These are phyloP conservation scores for Otocyon megalotis DNA, from an alignment of 2,113 vertebrate genomes.

Conservation along the genomic window DNA sequence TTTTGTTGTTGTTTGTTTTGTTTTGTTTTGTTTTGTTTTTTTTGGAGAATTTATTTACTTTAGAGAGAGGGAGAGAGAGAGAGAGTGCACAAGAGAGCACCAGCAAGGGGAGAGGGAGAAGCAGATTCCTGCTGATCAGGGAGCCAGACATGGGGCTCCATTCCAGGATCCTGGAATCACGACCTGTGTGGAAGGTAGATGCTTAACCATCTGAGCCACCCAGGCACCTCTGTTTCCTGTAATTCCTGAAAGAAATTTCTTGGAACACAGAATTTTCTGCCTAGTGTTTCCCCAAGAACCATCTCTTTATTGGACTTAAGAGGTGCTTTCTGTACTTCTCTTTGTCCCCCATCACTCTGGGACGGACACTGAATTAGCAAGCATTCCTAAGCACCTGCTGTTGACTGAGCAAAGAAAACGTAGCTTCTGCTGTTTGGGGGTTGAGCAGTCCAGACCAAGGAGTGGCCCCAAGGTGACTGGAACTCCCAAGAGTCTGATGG, in stretches of 20 bases:
- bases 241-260: not conserved
- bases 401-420: not conserved
- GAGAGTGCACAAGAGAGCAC: too few species aligned
- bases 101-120: too few species aligned
- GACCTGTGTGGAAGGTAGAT: too few species aligned
- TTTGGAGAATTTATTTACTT: too few species aligned
- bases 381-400: not conserved
- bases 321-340: not conserved
- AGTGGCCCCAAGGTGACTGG: not conserved
- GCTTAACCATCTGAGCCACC: too few species aligned
- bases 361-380: not conserved
- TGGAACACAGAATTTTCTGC: not conserved
- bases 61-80: too few species aligned
- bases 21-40: too few species aligned
- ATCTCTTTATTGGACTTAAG: not conserved
- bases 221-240: not conserved
- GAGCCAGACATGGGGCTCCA: too few species aligned
- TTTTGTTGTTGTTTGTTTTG: too few species aligned
- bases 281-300: not conserved
- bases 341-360: not conserved
- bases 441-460: not conserved
- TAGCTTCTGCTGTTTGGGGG: not conserved
- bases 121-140: too few species aligned
- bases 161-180: too few species aligned
- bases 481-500: not conserved